Conservation (phyloP, 2,888 invertebrate genomes). For the Myopa tessellatipennis region DNA sequence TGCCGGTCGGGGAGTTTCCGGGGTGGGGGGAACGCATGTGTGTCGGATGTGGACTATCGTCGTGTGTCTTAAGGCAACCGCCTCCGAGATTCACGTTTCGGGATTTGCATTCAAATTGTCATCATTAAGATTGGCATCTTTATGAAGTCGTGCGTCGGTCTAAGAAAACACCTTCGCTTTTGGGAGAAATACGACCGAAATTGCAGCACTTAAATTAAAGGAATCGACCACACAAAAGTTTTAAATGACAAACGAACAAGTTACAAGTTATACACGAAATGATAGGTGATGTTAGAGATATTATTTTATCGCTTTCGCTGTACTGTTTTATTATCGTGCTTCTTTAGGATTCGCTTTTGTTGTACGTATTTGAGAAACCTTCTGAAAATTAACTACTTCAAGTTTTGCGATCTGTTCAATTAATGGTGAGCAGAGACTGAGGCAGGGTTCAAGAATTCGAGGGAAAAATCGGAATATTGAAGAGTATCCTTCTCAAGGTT, state of each 20-base stretch:
- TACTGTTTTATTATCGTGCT: neutral
- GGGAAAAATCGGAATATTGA: no score
- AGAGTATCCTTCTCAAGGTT: no score
- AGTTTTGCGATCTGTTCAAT: neutral
- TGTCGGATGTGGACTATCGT: neutral
- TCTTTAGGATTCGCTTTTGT: neutral
- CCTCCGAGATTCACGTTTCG: slow-evolving; percentile 24
- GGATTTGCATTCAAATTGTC: slow-evolving; percentile 53
- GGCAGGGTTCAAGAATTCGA: no score
- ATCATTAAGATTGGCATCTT: slow-evolving; percentile 63
- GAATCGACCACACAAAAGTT: neutral
- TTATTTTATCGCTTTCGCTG: neutral
- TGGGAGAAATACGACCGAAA: slow-evolving; percentile 12
- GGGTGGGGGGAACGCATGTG: neutral
- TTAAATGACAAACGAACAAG: neutral
- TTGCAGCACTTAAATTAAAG: slow-evolving; percentile 1
- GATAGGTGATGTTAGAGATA: neutral
- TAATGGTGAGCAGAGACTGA: no score
- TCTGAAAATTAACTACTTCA: neutral
- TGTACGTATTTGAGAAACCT: neutral
- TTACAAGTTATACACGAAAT: neutral
- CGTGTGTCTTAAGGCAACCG: slow-evolving; percentile 3
- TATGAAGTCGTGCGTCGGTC: slow-evolving; percentile 57
- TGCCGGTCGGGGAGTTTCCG: neutral
- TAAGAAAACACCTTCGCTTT: slow-evolving; percentile 30